Percentiles rank a stretch among this genome's conserved stretches.
These are phyloP conservation scores for Bufotes viridis DNA, from an alignment of 2,797 vertebrate genomes.

Conservation along the genomic window DNA sequence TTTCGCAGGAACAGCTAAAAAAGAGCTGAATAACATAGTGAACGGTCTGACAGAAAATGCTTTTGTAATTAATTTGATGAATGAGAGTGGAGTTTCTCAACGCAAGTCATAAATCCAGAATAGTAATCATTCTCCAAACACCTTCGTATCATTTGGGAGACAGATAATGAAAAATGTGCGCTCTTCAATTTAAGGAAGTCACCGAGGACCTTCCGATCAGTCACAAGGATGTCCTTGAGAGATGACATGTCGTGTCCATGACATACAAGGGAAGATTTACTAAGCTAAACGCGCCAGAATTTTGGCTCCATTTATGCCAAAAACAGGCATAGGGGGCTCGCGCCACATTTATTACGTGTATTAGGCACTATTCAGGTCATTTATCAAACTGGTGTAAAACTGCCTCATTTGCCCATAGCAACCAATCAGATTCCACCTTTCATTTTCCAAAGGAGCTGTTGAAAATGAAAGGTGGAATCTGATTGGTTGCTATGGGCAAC, in stretches of 20 bases:
- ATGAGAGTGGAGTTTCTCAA: background rate
- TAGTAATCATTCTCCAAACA: background rate
- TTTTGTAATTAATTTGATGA: constrained; percentile 9
- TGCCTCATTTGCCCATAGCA: no score
- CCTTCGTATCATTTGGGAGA: background rate
- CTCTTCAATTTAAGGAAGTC: background rate
- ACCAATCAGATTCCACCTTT: no score
- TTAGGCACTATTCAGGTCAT: no score
- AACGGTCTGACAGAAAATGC: background rate
- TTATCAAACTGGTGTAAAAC: no score
- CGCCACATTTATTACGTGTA: no score
- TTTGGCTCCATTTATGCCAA: background rate
- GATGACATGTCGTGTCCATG: background rate
- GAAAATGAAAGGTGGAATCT: no score
- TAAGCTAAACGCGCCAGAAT: no score
- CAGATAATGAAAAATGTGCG: background rate
- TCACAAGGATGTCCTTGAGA: background rate
- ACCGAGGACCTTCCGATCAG: background rate
- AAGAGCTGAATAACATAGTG: background rate
- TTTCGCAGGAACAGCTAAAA: background rate
- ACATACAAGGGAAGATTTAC: no score
- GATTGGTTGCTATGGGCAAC: no score
- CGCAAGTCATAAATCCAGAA: background rate
- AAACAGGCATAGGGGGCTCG: no score
- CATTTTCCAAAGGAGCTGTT: no score